These are phyloP conservation scores for Poicephalus gulielmi DNA, from an alignment of 2,113 vertebrate genomes.

Conservation along the genomic window DNA sequence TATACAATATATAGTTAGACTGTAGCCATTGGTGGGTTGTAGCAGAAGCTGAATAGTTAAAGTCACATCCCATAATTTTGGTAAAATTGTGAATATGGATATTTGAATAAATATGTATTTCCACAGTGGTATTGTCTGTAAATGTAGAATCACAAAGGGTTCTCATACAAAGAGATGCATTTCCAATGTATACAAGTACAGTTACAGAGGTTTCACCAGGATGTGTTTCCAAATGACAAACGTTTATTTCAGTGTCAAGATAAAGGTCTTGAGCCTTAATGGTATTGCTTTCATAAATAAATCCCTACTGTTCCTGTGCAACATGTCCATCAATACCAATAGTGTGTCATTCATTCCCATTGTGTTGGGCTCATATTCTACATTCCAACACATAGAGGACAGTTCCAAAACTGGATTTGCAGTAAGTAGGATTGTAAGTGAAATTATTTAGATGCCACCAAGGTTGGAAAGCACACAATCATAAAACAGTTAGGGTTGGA, in stretches of 20 bases:
- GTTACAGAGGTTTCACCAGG: neutral
- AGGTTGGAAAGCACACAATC: neutral
- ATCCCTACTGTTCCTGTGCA: neutral
- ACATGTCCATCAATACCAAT: neutral
- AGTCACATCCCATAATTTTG: neutral
- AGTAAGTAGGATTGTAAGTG: too few species aligned
- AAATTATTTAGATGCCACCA: too few species aligned
- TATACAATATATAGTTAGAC: neutral
- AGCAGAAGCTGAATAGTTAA: neutral
- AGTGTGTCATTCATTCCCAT: neutral
- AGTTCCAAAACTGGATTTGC: neutral
- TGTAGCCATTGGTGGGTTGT: neutral
- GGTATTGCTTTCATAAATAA: neutral
- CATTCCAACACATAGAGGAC: neutral
- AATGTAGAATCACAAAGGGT: neutral
- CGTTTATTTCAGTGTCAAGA: neutral
- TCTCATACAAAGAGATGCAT: neutral
- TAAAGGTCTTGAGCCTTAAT: neutral
- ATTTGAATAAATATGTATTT: neutral
- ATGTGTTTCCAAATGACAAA: neutral
- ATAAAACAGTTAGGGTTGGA: neutral
- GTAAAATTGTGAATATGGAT: neutral
- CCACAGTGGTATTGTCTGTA: neutral
- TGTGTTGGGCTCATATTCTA: neutral
- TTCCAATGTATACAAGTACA: neutral